Evolutionary conservation across 2,113 vertebrate species (phyloP), one percentile per base, ranked within the genome.

Genomic region (Oxygymnocypris stewartii): DNA sequence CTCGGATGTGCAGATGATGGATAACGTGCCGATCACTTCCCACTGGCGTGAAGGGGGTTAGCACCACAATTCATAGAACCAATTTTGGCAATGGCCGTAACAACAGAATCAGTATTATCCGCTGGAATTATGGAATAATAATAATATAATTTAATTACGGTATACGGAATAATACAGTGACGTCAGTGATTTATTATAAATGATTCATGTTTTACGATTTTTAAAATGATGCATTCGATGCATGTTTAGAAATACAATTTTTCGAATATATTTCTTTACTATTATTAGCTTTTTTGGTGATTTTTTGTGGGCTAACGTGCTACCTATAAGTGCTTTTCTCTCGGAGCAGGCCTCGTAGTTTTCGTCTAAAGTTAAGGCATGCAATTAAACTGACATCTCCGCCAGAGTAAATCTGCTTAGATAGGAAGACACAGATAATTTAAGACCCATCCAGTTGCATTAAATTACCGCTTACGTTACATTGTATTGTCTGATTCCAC

Each of bases 11-110:
- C 88, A 51, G 87, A 86, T 90, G 83, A 91, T 85, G 90, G 91
- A 92, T 92, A 92, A 89, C 85, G 74, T 83, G 90, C 86, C 88
- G 84, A 92, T 88, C 89, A 90, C 37, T 31, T 83, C 85, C 25
- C 78, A 73, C 20, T 74, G 71, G 37, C 16, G 57, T 9, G 42
- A 54, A 69, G 54, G 73, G 37, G 25, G 82, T 14, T 57, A 65
- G 86, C 42, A 37, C 6, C 12, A 42, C 54, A 25, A 63, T 63
- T 61, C 12, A 59, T 28, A 1, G 20, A 59, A 79, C 31, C 10
- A 10, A 42, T 61, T 78, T 67, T 79, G 65, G 37, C 37, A 14
- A 14, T 28, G 73, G 4, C 8, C 23, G 10, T 6, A 84, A 31
- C 18, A 31, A 16, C n/a, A 57, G 47, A 31, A 47, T 31, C 47